These are phyloP conservation scores for Oncopeltus fasciatus DNA, from an alignment of 1,140 invertebrate genomes.

Conservation along the genomic window DNA sequence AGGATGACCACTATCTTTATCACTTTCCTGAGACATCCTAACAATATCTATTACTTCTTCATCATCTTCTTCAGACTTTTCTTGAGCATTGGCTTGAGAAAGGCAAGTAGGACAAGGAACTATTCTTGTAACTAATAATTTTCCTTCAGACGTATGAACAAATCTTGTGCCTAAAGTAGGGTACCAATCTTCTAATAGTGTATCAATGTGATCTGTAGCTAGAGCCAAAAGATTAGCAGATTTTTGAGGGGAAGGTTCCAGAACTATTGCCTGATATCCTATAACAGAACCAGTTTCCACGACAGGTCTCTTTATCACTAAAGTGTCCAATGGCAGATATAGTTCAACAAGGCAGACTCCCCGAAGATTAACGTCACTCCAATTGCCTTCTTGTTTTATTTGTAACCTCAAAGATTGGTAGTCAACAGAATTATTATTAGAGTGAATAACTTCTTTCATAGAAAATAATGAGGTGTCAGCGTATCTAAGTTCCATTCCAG, in stretches of 20 bases:
- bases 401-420: slow-evolving; percentile 42
- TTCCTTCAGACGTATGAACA: slow-evolving; percentile 91
- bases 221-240: slow-evolving; percentile 76
- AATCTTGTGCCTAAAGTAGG: slow-evolving; percentile 89
- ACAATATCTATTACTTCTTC: slow-evolving; percentile 24
- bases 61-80: background rate
- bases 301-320: slow-evolving; percentile 51
- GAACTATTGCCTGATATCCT: slow-evolving; percentile 50
- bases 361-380: slow-evolving; percentile 69
- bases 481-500: slow-evolving; percentile 75
- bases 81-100: slow-evolving; percentile 11
- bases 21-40: slow-evolving; percentile 54
- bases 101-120: slow-evolving; percentile 84
- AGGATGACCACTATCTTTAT: slow-evolving; percentile 61
- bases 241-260: slow-evolving; percentile 58
- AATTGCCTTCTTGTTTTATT: slow-evolving; percentile 63
- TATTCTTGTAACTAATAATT: slow-evolving; percentile 84
- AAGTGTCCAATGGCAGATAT: slow-evolving; percentile 60
- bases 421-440: slow-evolving; percentile 37
- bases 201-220: slow-evolving; percentile 92
- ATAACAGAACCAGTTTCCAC: slow-evolving; percentile 35
- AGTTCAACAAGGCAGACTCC: slow-evolving; percentile 78
- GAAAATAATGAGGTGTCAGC: slow-evolving; percentile 65
- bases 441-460: slow-evolving; percentile 64
- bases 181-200: slow-evolving; percentile 96